These are phyloP conservation scores for Xanthostigma xanthostigma DNA, from an alignment of 2,888 invertebrate species.

Conservation along the genomic window DNA sequence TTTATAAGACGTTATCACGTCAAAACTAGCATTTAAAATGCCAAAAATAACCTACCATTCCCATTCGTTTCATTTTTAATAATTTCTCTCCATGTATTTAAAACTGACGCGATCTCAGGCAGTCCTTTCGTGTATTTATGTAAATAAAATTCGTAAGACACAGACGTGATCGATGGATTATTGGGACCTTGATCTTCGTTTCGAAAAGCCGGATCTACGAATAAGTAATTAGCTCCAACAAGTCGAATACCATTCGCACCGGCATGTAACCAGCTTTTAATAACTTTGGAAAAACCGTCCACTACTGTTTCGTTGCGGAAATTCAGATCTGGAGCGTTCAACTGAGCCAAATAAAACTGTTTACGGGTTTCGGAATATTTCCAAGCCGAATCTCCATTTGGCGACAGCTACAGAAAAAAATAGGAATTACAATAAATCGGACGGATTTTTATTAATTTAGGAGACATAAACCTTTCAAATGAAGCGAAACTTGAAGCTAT, in stretches of 20 bases:
- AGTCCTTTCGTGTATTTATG: constrained; percentile 52
- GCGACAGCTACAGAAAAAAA: constrained; percentile 25
- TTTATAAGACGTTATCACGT: too few relatives aligned
- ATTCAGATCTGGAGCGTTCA: constrained; percentile 67
- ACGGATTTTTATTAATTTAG: not conserved
- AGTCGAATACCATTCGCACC: constrained; percentile 76
- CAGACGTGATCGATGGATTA: constrained; percentile 26
- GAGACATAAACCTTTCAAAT: not conserved
- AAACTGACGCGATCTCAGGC: constrained; percentile 37
- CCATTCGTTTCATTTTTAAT: constrained; percentile 38
- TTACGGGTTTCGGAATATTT: constrained; percentile 41
- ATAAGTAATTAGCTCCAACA: constrained; percentile 46
- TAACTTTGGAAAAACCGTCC: constrained; percentile 45
- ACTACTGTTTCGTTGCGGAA: constrained; percentile 54
- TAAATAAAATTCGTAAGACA: constrained; percentile 44
- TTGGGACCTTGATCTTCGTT: constrained; percentile 31
- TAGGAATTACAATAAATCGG: constrained; percentile 1
- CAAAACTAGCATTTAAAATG: not conserved
- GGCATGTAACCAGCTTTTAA: constrained; percentile 53
- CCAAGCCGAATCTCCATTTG: constrained; percentile 51
- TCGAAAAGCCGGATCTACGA: constrained; percentile 38
- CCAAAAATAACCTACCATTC: constrained; percentile 21
- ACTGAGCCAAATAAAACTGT: constrained; percentile 69
- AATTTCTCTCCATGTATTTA: constrained; percentile 46
- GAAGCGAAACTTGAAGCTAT: not conserved